Evolutionary conservation across 2,888 invertebrate species (phyloP), one percentile per base, ranked within the genome.

Genomic region (Leucophenga maculata): DNA sequence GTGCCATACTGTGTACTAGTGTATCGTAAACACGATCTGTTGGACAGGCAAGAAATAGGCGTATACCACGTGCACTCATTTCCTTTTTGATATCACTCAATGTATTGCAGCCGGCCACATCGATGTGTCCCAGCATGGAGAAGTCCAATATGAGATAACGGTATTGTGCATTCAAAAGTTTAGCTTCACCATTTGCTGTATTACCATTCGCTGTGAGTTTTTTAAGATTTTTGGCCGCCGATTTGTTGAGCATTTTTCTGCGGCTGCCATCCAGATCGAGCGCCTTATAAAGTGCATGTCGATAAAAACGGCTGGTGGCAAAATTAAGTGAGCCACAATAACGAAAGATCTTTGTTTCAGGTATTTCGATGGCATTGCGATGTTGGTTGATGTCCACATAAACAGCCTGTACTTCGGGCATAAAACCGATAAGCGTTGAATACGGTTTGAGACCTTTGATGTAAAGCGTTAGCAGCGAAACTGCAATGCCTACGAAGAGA

Each of bases 321-420:
- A 93, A 93, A 85, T 93, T 93, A 8, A 93, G 87, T 8, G 91
- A 91, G 1, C 93, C 93, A 67, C 90, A 89, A 76, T 93, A 93
- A 75, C 92, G 93, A 83, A 93, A 91, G 69, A 94, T 93, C 85
- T 93, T 92, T 1, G 93, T 89, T 50, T 92, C 91, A 0, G 90
- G 90, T 66, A 93, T 86, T 85, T 93, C 92, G 68, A 89, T 87
- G 1, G 92, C 92, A 91, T 90, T 90, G 82, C 90, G 91, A 82
- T 93, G 93, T 85, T 91, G 90, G 69, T 89, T 90, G 13, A 91
- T 86, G 77, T 93, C 93, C 74, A 93, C 89, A 83, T 93, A 94
- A 54, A 94, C 86, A 0, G 93, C 93, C 50, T 90, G 89, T 0
- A 93, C 92, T 71, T 90, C 89, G 2, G 92, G 90, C 69, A 93